These are phyloP conservation scores for Scaptomyza reducta DNA, from an alignment of 2,888 invertebrate species.

Conservation along the genomic window DNA sequence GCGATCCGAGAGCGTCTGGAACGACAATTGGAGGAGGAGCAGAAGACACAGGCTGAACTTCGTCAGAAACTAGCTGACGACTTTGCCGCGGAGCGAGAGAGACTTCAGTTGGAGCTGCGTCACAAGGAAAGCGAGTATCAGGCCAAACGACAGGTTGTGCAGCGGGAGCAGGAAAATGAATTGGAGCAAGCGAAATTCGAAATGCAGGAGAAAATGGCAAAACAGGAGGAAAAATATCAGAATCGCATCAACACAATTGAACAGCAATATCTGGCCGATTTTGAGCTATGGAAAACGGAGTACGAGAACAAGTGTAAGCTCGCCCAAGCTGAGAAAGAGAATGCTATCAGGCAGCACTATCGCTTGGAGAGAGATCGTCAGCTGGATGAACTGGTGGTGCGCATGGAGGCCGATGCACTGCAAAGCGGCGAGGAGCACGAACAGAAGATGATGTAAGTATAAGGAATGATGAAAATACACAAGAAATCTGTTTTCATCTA, in stretches of 20 bases:
- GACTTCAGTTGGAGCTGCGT: constrained; percentile 83
- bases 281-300: constrained; percentile 86
- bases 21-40: constrained; percentile 86
- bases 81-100: constrained; percentile 84
- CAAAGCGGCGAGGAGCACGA: constrained; percentile 83
- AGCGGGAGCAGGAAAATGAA: constrained; percentile 84
- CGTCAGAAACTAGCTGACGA: constrained; percentile 85
- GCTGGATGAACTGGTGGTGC: constrained; percentile 86
- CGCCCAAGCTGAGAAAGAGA: constrained; percentile 88
- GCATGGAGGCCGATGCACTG: constrained; percentile 83
- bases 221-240: constrained; percentile 84
- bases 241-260: constrained; percentile 86
- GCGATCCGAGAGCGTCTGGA: constrained; percentile 86
- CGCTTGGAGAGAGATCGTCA: constrained; percentile 91
- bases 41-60: constrained; percentile 86
- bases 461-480: neutral
- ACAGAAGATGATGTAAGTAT: constrained; percentile 78
- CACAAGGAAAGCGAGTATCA: constrained; percentile 84
- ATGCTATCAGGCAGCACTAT: constrained; percentile 88
- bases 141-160: constrained; percentile 82
- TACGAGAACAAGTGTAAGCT: constrained; percentile 85
- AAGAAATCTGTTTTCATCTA: neutral
- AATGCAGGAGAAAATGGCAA: constrained; percentile 85
- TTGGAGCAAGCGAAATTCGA: constrained; percentile 85
- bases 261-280: constrained; percentile 87